These are phyloP conservation scores for Lepidurus arcticus DNA, from an alignment of 1,140 invertebrate genomes.

Conservation along the genomic window DNA sequence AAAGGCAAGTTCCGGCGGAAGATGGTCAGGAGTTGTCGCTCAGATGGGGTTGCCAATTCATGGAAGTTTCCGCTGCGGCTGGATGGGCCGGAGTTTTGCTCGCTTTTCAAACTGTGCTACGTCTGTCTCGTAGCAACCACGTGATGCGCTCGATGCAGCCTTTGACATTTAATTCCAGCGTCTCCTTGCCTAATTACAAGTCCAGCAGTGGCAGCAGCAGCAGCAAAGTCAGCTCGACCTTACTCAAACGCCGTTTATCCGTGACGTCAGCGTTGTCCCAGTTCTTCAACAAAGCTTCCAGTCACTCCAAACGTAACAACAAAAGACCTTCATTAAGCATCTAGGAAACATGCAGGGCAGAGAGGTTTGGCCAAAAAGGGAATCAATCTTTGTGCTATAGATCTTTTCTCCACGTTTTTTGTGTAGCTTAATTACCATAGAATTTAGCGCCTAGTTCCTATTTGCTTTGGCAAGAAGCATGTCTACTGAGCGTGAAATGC, in stretches of 20 bases:
- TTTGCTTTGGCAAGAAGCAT: no score
- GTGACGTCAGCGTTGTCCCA: conserved; percentile 12
- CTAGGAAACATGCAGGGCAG: background rate
- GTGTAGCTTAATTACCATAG: no score
- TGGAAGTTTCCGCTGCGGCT: conserved; percentile 77
- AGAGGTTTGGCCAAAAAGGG: no score
- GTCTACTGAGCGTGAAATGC: no score
- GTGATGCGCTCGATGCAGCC: background rate
- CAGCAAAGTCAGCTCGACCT: background rate
- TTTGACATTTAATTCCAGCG: background rate
- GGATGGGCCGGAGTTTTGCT: conserved; percentile 67
- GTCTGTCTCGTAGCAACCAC: background rate
- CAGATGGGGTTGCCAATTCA: conserved; percentile 73
- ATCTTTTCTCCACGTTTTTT: no score
- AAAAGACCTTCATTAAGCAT: background rate
- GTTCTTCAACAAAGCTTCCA: background rate
- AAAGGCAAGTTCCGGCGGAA: conserved; percentile 66
- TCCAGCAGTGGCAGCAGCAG: background rate
- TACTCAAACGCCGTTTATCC: conserved; percentile 4
- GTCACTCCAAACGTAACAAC: background rate
- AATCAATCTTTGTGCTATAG: no score
- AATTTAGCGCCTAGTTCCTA: no score
- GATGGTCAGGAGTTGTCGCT: conserved; percentile 72
- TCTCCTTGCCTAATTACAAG: conserved; percentile 4
- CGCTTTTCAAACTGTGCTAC: conserved; percentile 65